Conservation (phyloP, 2,888 invertebrate species). For the Halictus quadricinctus region DNA sequence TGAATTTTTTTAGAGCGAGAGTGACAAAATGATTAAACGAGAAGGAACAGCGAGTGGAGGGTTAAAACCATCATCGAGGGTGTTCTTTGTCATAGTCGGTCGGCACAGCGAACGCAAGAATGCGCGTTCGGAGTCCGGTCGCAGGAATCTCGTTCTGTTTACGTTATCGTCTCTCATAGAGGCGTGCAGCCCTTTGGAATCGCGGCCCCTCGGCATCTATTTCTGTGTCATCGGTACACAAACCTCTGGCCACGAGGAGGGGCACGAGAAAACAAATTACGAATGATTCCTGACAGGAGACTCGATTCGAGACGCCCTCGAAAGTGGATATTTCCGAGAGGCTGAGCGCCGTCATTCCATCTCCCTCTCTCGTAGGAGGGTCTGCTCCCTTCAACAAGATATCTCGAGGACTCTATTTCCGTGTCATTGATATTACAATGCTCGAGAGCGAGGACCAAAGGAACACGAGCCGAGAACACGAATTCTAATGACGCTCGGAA, state of each 20-base stretch:
- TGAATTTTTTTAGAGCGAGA: no score
- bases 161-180: conserved; percentile 43
- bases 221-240: conserved; percentile 64
- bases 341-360: conserved; percentile 34
- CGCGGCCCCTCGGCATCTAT: conserved; percentile 49
- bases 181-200: conserved; percentile 27
- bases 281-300: conserved; percentile 55
- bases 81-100: background rate
- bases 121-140: background rate
- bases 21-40: no score
- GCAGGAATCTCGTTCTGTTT: conserved; percentile 33
- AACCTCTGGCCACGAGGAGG: conserved; percentile 41
- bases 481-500: conserved; percentile 61
- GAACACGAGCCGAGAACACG: conserved; percentile 64
- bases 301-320: conserved; percentile 63
- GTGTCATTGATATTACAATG: conserved; percentile 68
- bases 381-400: conserved; percentile 41
- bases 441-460: conserved; percentile 43
- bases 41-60: no score
- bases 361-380: background rate
- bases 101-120: background rate
- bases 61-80: background rate
- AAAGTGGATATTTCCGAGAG: conserved; percentile 71
- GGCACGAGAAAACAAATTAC: conserved; percentile 62
- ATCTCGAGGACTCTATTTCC: conserved; percentile 67